Base-by-base conservation (phyloP, 2,888 invertebrate genomes). In the Cantharis nigra region DNA sequence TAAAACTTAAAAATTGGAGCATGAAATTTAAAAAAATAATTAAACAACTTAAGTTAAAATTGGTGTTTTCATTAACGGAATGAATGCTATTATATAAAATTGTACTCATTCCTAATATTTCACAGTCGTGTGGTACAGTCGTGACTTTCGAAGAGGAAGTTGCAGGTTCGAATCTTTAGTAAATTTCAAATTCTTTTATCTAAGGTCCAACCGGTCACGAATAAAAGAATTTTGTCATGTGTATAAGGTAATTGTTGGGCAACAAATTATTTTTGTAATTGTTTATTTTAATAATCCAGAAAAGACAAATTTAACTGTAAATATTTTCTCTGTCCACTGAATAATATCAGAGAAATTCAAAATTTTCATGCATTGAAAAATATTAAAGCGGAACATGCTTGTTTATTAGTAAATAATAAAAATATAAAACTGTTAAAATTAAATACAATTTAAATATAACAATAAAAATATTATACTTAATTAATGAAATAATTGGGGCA, bases 281-380 rank as follows among this genome's bases (percentile, higher is more conserved):
- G 3, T 33, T 33, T 33, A 3, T 13, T 33, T 13, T 13, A 33
- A 26, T 26, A 26, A 49, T 49, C n/a, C 7, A 49, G 49, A 5
- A n/a, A 2, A 49, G n/a, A 49, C 13, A n/a, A 49, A 49, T n/a
- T 71, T n/a, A 28, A 69, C 69, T 72, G 69, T 71, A 69, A 75
- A 70, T 71, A 71, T 49, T 18, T 70, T 71, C 62, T 49, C 62
- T 71, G 71, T 71, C 71, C 16, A 71, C 33, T 71, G 62, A 20
- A 49, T 13, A 62, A 13, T 71, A 71, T 71, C 71, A 71, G 62
- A 63, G 62, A 71, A 71, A 62, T 10, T 13, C 63, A 71, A 18
- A 64, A 64, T 20, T 49, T 49, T 49, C n/a, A 49, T 49, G 49
- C 49, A 49, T 49, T 49, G 9, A 49, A 49, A 49, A 49, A 49